Base-by-base conservation (phyloP, 2,797 vertebrate genomes). In the Borostomias antarcticus region DNA sequence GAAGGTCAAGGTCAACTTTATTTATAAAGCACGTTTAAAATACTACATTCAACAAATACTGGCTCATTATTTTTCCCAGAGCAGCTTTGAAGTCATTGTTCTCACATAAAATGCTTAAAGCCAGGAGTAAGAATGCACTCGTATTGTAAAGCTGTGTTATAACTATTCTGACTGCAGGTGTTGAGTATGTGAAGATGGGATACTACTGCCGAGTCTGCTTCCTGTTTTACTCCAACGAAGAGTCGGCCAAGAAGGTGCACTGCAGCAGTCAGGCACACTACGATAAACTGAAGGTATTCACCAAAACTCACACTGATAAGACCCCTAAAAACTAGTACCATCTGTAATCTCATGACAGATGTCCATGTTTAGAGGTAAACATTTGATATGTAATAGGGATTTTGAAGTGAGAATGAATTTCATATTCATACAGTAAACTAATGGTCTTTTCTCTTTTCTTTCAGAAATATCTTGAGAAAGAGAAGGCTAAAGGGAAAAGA, bases 161-260 rank as follows among this genome's bases (percentile, higher is more conserved):
- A n/a, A n/a, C n/a, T n/a, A n/a, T n/a, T 17, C 13, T 40, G 13
- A 56, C 25, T 17, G 47, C 90, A 99, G 97, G 97, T 81, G 93
- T 96, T 70, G 96, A 96, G 81, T 95, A 95, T 73, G 95, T 99
- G 87, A 98, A 97, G 92, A 95, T 92, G 92, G 96, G 97, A 6
- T 99, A 93, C 80, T 99, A 98, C 91, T 99, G 97, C 87, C 93
- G 95, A 78, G 91, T 99, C 81, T 99, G 97, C 79, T 96, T 94
- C 85, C 93, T 98, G 77, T 98, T 99, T 82, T 99, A 98, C 90
- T 95, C 96, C 79, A 98, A 95, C 77, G 96, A 98, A 82, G 95
- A 98, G 61, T 93, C 91, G 62, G 97, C 96, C 53, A 99, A 96
- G 91, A 95, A 94, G 76, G 92, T 90, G 9, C 97, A 99, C 90